These are phyloP conservation scores for Cyphomyrus plagiostoma DNA, from an alignment of 2,113 vertebrate genomes.

Conservation along the genomic window DNA sequence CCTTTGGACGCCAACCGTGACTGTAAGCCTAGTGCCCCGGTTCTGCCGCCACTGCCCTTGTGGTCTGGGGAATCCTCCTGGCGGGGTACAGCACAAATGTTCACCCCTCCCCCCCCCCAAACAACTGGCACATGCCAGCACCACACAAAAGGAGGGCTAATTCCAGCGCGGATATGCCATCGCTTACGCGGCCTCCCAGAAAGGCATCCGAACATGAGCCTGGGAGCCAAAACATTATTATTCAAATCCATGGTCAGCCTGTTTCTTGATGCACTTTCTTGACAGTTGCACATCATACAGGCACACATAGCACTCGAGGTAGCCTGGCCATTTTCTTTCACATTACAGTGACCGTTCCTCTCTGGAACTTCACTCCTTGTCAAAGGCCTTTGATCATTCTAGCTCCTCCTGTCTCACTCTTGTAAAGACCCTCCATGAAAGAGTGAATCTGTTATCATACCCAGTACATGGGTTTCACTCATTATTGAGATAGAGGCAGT, in stretches of 20 bases:
- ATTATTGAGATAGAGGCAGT: background rate
- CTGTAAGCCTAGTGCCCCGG: background rate
- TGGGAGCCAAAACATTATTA: background rate
- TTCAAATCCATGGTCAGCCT: background rate
- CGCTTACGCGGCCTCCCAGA: background rate
- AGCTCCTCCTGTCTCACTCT: slow-evolving; percentile 25
- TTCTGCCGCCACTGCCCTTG: background rate
- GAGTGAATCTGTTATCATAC: background rate
- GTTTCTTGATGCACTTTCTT: background rate
- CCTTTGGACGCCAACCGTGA: background rate
- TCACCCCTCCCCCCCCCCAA: background rate
- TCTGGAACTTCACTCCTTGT: background rate
- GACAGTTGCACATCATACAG: background rate
- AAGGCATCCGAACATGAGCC: background rate
- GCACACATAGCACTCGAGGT: background rate
- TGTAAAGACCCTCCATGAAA: slow-evolving; percentile 26
- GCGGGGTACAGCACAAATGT: background rate
- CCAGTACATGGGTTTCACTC: background rate
- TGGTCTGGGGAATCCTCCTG: background rate
- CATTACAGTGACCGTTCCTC: background rate
- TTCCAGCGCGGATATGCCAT: background rate
- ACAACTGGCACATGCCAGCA: background rate
- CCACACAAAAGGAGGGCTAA: background rate
- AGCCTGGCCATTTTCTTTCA: background rate
- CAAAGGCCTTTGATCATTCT: background rate